Conservation (phyloP, 92 coral and sea anemone genomes). For the Epizoanthus ramosus region DNA sequence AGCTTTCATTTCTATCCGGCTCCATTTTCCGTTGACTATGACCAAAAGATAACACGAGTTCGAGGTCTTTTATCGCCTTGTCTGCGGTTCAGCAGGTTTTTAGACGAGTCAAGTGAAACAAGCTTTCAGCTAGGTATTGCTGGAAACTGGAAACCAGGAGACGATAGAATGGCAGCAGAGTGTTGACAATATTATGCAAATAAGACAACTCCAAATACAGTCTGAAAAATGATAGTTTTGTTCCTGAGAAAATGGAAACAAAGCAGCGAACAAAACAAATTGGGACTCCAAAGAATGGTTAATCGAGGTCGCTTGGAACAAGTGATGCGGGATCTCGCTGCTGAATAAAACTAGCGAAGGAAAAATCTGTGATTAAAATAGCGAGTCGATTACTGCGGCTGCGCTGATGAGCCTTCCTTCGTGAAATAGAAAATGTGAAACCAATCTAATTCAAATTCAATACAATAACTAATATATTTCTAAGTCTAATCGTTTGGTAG, state of each 20-base stretch:
- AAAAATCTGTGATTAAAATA: too few relatives aligned
- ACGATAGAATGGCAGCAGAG: neutral
- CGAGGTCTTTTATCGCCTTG: neutral
- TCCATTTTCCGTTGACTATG: conserved; percentile 15
- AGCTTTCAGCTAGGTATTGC: neutral
- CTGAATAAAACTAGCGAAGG: too few relatives aligned
- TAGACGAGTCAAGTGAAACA: neutral
- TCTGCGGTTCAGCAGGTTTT: conserved; percentile 1
- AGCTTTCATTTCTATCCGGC: conserved; percentile 2
- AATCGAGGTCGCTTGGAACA: too few relatives aligned
- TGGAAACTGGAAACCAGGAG: neutral
- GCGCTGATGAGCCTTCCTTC: too few relatives aligned
- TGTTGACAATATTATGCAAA: conserved; percentile 41
- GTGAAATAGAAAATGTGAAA: too few relatives aligned
- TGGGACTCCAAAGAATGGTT: too few relatives aligned
- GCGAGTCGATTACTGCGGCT: too few relatives aligned
- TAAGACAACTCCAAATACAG: conserved; percentile 22
- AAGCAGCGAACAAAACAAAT: too few relatives aligned
- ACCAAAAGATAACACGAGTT: neutral
- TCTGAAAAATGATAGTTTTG: conserved; percentile 18
- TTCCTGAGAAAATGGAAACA: neutral
- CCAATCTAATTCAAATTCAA: too few relatives aligned
- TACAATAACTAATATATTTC: too few relatives aligned
- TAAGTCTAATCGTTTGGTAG: too few relatives aligned
- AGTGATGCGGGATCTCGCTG: too few relatives aligned